Conservation (phyloP, 2,888 invertebrate genomes). For the Synanthedon myopaeformis region DNA sequence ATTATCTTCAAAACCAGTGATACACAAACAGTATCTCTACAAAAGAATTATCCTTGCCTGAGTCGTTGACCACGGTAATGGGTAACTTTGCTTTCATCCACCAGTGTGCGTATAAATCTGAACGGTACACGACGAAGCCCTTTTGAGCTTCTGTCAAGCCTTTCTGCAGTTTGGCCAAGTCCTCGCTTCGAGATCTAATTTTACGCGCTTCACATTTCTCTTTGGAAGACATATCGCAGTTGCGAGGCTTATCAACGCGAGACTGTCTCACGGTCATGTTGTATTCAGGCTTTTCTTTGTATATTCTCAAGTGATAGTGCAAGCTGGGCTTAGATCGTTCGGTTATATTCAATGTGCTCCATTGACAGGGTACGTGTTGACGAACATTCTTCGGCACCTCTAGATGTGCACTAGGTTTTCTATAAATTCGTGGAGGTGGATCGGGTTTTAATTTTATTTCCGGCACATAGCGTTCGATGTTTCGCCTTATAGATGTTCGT, state of each 20-base stretch:
- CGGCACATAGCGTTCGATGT: constrained; percentile 54
- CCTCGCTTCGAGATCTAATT: constrained; percentile 58
- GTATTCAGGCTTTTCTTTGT: constrained; percentile 39
- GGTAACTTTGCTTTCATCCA: constrained; percentile 91
- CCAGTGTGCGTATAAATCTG: constrained; percentile 92
- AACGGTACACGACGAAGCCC: constrained; percentile 76
- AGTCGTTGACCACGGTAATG: constrained; percentile 70
- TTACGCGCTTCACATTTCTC: constrained; percentile 32
- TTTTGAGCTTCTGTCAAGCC: constrained; percentile 45
- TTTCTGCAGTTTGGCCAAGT: constrained; percentile 57
- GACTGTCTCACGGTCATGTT: constrained; percentile 32
- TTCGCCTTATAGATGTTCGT: constrained; percentile 58
- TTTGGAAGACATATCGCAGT: constrained; percentile 39
- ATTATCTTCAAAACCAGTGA: constrained; percentile 66
- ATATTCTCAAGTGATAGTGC: constrained; percentile 67
- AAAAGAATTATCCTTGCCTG: constrained; percentile 72
- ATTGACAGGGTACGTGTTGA: constrained; percentile 47
- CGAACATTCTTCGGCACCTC: constrained; percentile 62
- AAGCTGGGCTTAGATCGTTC: constrained; percentile 59
- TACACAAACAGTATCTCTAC: constrained; percentile 68
- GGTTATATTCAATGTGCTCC: constrained; percentile 63
- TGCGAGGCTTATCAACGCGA: constrained; percentile 38
- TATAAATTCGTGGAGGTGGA: constrained; percentile 56
- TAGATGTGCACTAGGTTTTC: constrained; percentile 58
- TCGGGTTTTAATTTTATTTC: constrained; percentile 53